Percentiles rank a stretch among this genome's conserved stretches.
phyloP scores from a whole-genome alignment of 2,797 vertebrate species.

The Podargus strigoides region DNA sequence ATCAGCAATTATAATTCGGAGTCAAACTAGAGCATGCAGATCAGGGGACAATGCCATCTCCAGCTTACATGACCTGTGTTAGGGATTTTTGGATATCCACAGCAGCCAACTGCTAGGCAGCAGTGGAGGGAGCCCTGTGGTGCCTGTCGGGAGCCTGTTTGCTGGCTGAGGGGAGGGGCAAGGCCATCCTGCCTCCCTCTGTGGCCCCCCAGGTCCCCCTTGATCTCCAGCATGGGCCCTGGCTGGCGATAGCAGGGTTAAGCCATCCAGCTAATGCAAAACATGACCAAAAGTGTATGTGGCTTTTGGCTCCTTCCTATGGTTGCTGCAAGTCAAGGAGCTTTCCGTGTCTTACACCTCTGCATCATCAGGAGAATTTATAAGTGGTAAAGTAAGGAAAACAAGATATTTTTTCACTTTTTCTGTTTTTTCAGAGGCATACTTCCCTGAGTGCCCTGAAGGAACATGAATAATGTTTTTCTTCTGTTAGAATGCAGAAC shows the following conservation, averaged over 20 bases:
- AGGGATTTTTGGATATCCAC: background rate
- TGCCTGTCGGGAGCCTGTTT: rapidly evolving
- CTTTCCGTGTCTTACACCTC: background rate
- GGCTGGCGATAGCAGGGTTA: background rate
- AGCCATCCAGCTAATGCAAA: background rate
- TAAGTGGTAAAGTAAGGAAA: background rate
- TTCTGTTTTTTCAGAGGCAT: background rate
- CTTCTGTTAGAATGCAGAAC: background rate
- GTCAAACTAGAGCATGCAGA: background rate
- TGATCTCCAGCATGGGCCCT: background rate
- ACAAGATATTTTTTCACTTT: background rate
- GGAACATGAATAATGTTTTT: background rate
- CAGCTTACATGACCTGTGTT: background rate
- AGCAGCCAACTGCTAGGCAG: background rate
- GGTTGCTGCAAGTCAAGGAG: background rate
- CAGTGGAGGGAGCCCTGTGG: rapidly evolving
- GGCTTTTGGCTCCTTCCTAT: background rate
- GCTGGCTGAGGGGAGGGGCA: background rate
- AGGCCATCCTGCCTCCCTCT: background rate
- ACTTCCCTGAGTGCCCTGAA: background rate
- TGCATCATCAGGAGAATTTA: background rate
- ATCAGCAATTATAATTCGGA: background rate
- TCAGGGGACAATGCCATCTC: background rate
- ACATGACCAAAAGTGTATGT: background rate
- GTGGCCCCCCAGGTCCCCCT: rapidly evolving